Percentiles rank a stretch among this genome's conserved stretches.
Conservation (phyloP, 1,140 invertebrate species). For the Cyphomyrmex costatus region DNA sequence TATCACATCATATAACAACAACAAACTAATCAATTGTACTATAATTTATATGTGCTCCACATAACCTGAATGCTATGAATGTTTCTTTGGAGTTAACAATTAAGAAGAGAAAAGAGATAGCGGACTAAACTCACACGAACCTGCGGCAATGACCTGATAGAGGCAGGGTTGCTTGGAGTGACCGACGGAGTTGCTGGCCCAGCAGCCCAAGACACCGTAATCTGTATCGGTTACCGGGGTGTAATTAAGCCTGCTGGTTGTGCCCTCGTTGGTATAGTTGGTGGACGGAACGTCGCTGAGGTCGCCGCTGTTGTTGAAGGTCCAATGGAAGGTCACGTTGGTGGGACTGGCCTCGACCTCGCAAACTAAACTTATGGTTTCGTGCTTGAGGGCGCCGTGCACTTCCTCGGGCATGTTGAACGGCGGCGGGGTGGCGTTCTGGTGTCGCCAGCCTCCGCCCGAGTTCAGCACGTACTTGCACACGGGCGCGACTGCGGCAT, state of each 20-base stretch:
- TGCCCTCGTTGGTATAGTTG: slow-evolving; percentile 85
- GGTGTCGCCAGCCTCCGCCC: slow-evolving; percentile 62
- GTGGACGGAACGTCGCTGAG: slow-evolving; percentile 86
- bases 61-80: background rate
- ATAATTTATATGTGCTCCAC: background rate
- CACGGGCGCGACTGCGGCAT: slow-evolving; percentile 87
- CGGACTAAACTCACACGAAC: slow-evolving; percentile 85
- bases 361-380: slow-evolving; percentile 88
- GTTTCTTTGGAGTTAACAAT: background rate
- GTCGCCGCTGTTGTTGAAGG: slow-evolving; percentile 88
- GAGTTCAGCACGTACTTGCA: slow-evolving; percentile 85
- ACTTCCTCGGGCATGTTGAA: slow-evolving; percentile 84
- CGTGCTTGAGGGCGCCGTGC: slow-evolving; percentile 88
- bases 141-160: slow-evolving; percentile 93
- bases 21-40: background rate
- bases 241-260: slow-evolving; percentile 87
- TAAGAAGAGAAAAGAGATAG: background rate
- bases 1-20: background rate
- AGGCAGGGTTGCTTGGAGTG: slow-evolving; percentile 91
- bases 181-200: slow-evolving; percentile 92
- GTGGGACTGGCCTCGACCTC: slow-evolving; percentile 89
- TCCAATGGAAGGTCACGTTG: slow-evolving; percentile 88
- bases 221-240: slow-evolving; percentile 89
- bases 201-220: slow-evolving; percentile 93
- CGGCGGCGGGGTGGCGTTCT: slow-evolving; percentile 74